Evolutionary conservation across 2,888 invertebrate genomes (phyloP).

Genomic region (Caenorhabditis wallacei): DNA sequence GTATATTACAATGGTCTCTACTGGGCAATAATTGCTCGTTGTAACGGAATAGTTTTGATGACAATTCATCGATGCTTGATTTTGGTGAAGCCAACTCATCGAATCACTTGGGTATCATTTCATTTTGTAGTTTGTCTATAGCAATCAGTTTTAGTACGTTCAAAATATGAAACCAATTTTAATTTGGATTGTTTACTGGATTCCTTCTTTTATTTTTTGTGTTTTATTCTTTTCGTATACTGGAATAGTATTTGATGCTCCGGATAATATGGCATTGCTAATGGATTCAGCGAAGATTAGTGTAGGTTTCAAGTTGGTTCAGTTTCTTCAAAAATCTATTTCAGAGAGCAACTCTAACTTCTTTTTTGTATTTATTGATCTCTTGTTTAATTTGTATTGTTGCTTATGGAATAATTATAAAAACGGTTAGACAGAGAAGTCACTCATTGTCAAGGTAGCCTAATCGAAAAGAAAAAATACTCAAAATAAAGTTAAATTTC

Average conservation of each 20-base stretch:
- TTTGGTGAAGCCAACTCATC: constrained; percentile 4
- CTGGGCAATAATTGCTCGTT: constrained; percentile 14
- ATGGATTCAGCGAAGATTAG: background rate
- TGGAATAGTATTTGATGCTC: background rate
- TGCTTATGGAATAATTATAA: background rate
- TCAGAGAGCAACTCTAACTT: background rate
- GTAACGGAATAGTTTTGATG: constrained; percentile 20
- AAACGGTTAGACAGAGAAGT: background rate
- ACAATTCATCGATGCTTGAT: constrained; percentile 24
- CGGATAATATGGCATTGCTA: background rate
- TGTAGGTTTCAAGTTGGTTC: background rate
- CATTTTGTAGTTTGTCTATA: background rate
- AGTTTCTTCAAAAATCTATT: background rate
- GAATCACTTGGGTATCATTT: background rate
- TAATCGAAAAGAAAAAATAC: background rate
- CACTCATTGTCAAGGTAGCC: background rate
- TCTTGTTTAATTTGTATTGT: background rate
- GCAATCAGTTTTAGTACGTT: background rate
- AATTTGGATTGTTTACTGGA: constrained; percentile 19
- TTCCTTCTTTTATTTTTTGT: constrained; percentile 6
- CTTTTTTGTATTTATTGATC: background rate
- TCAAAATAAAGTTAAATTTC: background rate
- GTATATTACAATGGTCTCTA: constrained; percentile 12
- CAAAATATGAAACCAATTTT: background rate
- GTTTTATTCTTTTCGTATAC: background rate